Evolutionary conservation across 2,113 vertebrate genomes (phyloP).

Genomic region (Aspidoscelis tigris): DNA sequence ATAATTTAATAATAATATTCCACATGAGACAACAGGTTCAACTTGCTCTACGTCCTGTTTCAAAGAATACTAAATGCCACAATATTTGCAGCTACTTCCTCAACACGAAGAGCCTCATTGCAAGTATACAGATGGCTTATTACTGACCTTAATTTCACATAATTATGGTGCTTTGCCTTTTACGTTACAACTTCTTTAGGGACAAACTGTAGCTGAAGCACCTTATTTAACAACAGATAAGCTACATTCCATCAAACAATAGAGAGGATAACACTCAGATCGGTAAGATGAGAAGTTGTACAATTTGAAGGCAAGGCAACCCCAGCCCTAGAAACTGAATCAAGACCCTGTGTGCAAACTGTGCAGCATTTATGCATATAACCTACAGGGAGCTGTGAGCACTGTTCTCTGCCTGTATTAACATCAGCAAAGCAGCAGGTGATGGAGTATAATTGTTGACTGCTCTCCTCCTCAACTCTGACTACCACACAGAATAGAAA

Average conservation of each 20-base stretch:
- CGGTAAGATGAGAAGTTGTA: no score
- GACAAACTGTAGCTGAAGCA: not conserved
- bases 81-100: not conserved
- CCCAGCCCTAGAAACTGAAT: no score
- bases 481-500: no score
- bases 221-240: not conserved
- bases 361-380: no score
- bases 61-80: not conserved
- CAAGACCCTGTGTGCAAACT: not conserved
- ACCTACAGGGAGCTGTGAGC: no score
- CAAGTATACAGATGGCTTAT: not conserved
- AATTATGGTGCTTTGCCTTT: not conserved
- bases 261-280: no score
- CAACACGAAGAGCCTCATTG: not conserved
- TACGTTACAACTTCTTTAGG: not conserved
- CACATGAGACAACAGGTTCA: not conserved
- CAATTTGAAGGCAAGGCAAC: no score
- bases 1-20: not conserved
- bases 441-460: no score
- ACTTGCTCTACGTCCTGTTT: not conserved
- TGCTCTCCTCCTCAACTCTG: no score
- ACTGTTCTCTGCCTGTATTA: no score
- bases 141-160: not conserved
- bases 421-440: no score
- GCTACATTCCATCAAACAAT: not conserved